These are phyloP conservation scores for Glomeris marginata DNA, from an alignment of 2,888 invertebrate genomes.

Conservation along the genomic window DNA sequence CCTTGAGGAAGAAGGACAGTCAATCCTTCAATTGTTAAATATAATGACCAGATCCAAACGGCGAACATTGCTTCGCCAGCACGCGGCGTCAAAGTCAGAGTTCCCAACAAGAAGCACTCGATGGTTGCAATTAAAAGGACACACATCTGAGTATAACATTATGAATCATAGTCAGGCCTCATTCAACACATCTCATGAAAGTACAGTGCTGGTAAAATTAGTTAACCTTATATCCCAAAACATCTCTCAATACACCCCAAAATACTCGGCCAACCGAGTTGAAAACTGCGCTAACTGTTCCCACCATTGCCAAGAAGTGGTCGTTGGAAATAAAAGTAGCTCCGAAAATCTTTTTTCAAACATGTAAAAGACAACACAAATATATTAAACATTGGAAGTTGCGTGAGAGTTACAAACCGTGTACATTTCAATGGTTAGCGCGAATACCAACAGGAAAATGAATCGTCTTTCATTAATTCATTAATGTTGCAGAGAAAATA, in stretches of 20 bases:
- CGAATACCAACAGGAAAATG: slow-evolving; percentile 7
- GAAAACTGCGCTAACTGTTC: slow-evolving; percentile 33
- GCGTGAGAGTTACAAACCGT: neutral
- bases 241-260: slow-evolving; percentile 34
- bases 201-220: too few species aligned
- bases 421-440: slow-evolving; percentile 2
- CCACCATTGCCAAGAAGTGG: slow-evolving; percentile 33
- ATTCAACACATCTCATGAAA: neutral
- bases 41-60: slow-evolving; percentile 27
- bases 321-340: slow-evolving; percentile 34
- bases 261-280: slow-evolving; percentile 33
- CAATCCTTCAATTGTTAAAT: slow-evolving; percentile 26
- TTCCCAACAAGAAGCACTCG: slow-evolving; percentile 19
- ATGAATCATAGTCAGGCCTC: neutral
- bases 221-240: slow-evolving; percentile 30
- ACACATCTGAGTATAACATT: slow-evolving; percentile 2
- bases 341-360: slow-evolving; percentile 30
- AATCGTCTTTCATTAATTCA: neutral
- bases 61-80: slow-evolving; percentile 24
- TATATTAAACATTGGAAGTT: neutral
- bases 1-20: slow-evolving; percentile 29
- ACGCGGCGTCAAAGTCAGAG: slow-evolving; percentile 20
- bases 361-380: neutral
- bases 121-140: slow-evolving; percentile 11
- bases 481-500: too few species aligned